Evolutionary conservation across 2,797 vertebrate genomes (phyloP), one percentile per base, ranked within the genome.

Genomic region (Sparus aurata): DNA sequence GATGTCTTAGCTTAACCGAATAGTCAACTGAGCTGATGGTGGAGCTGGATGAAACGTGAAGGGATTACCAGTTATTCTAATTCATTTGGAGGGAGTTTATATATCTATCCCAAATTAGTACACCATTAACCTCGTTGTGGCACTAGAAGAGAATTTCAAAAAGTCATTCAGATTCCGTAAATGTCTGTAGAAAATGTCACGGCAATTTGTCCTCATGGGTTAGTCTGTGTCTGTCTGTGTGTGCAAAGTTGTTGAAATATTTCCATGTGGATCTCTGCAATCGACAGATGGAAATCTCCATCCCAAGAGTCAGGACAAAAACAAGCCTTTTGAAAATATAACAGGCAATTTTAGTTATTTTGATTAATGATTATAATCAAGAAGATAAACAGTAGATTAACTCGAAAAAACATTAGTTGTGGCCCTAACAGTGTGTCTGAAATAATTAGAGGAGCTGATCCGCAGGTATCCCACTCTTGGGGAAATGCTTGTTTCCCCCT

Each of bases 401-500:
- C 13, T 13, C 17, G 41, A 70, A 45, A 64, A 54, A 60, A 12
- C 4, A n/a, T 17, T 12, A 59, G 11, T 8, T 30, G 12, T 50
- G 61, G 12, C 15, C 10, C 2, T n/a, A 22, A 41, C 50, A 54
- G 12, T 45, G 62, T 54, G 27, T 49, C 10, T 2, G 34, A 46
- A 75, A 70, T 41, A 34, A 34, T 34, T 34, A 34, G 34, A 34
- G 34, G 3, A 53, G 20, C n/a, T 34, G 22, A 47, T 43, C 23
- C 18, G 49, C 41, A 43, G 9, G 2, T 46, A 41, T 20, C 18
- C 30, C 77, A 9, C 43, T 62, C 47, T 64, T 25, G 34, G 25
- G 27, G 54, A 73, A 65, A 68, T 49, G 55, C 68, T 73, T 2
- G 30, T 72, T 69, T 86, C 50, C 38, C 59, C 58, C 60, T 62